These are phyloP conservation scores for Neuroscelio doddi DNA, from an alignment of 2,888 invertebrate genomes.

Conservation along the genomic window DNA sequence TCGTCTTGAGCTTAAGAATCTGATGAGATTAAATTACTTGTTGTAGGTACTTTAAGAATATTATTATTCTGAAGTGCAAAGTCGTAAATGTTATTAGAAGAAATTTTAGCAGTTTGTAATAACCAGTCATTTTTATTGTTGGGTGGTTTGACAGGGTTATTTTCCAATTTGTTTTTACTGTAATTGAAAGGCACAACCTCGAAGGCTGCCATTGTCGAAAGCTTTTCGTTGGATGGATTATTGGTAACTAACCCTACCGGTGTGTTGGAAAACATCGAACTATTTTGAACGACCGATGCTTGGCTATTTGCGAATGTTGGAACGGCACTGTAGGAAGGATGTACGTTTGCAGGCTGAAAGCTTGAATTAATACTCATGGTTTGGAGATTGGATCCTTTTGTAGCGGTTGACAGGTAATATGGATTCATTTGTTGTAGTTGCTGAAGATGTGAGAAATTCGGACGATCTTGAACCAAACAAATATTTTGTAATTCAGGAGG, in stretches of 20 bases:
- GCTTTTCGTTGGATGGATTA: conserved; percentile 48
- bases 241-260: conserved; percentile 45
- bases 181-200: conserved; percentile 34
- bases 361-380: conserved; percentile 53
- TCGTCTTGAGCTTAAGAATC: conserved; percentile 55
- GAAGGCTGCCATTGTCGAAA: conserved; percentile 10
- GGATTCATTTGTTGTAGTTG: conserved; percentile 52
- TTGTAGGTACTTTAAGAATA: too few species aligned
- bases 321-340: conserved; percentile 47
- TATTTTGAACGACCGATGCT: conserved; percentile 45
- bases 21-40: too few species aligned
- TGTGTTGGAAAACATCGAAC: conserved; percentile 52
- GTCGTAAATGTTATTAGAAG: not conserved
- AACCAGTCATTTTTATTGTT: conserved; percentile 4
- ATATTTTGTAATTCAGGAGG: conserved; percentile 58
- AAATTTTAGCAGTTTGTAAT: not conserved
- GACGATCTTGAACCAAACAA: conserved; percentile 58
- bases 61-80: too few species aligned
- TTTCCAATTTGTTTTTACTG: conserved; percentile 10
- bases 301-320: conserved; percentile 51
- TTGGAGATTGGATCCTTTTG: conserved; percentile 55
- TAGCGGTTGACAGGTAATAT: conserved; percentile 56
- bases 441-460: conserved; percentile 36
- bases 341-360: conserved; percentile 51
- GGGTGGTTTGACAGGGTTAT: conserved; percentile 8